phyloP scores from a whole-genome alignment of 2,113 vertebrate species.

The Mastomys natalensis region DNA sequence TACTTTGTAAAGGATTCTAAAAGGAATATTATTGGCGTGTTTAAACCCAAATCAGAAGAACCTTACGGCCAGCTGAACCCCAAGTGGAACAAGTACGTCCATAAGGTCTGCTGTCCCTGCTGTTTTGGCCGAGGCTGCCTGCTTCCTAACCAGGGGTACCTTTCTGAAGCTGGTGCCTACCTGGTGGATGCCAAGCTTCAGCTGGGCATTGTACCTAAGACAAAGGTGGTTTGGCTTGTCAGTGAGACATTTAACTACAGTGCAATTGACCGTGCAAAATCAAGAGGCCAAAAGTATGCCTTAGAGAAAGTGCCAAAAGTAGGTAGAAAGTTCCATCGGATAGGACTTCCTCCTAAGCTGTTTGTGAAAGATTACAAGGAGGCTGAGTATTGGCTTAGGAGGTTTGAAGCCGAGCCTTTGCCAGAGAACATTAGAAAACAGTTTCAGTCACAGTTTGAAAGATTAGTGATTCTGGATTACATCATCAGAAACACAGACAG shows the following conservation, averaged over 20 bases:
- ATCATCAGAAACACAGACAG: slow-evolving; percentile 99
- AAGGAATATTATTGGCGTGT: slow-evolving; percentile 95
- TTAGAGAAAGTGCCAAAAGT: slow-evolving; percentile 98
- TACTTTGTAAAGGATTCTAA: slow-evolving; percentile 98
- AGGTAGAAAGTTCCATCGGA: slow-evolving; percentile 96
- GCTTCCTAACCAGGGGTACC: slow-evolving; percentile 97
- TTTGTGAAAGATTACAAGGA: slow-evolving; percentile 98
- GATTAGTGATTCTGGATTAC: slow-evolving; percentile 96
- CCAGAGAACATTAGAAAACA: slow-evolving; percentile 98
- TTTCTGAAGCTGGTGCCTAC: slow-evolving; percentile 96
- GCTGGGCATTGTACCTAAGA: slow-evolving; percentile 96
- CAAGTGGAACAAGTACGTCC: slow-evolving; percentile 99
- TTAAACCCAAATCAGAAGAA: slow-evolving; percentile 99
- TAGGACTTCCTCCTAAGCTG: slow-evolving; percentile 97
- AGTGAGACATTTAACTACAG: slow-evolving; percentile 98
- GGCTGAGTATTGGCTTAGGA: slow-evolving; percentile 97
- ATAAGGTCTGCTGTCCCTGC: slow-evolving; percentile 98
- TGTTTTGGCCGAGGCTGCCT: slow-evolving; percentile 98
- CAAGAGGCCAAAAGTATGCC: slow-evolving; percentile 97
- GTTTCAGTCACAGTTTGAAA: slow-evolving; percentile 98
- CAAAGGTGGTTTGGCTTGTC: slow-evolving; percentile 96
- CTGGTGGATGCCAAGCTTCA: slow-evolving; percentile 96
- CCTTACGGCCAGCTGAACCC: slow-evolving; percentile 99
- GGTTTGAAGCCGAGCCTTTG: slow-evolving; percentile 97
- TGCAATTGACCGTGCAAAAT: slow-evolving; percentile 97